Conservation (phyloP, 2,797 vertebrate species). For the Mastacembelus armatus region DNA sequence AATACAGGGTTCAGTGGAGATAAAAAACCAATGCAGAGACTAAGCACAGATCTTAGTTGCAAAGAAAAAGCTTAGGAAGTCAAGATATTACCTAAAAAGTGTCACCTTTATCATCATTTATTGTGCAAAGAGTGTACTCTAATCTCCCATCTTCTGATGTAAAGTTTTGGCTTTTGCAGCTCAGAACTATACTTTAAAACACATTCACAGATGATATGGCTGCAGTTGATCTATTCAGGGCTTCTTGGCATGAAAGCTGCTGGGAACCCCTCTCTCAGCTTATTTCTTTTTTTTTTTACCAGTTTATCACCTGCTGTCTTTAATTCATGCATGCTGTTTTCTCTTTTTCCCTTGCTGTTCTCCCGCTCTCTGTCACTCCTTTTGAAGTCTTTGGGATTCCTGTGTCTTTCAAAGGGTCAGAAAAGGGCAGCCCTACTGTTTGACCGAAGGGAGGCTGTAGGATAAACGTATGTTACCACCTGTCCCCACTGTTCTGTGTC, state of each 20-base stretch:
- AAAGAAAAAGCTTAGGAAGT: background rate
- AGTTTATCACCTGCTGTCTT: constrained; percentile 76
- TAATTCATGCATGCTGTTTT: constrained; percentile 73
- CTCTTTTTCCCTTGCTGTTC: constrained; percentile 57
- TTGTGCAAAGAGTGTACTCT: background rate
- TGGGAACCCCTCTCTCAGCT: constrained; percentile 43
- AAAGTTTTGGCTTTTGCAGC: background rate
- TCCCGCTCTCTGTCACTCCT: constrained; percentile 44
- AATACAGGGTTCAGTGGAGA: constrained; percentile 11
- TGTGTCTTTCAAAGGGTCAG: constrained; percentile 77
- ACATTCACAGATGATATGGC: constrained; percentile 17
- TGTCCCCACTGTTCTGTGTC: constrained; percentile 70
- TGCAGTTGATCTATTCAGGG: constrained; percentile 43
- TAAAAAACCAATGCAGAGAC: constrained; percentile 7
- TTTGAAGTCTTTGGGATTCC: constrained; percentile 74
- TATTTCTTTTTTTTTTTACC: constrained; percentile 40
- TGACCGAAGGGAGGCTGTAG: constrained; percentile 49
- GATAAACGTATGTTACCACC: constrained; percentile 69
- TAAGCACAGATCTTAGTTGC: background rate
- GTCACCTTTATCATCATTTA: constrained; percentile 1
- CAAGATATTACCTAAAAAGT: background rate
- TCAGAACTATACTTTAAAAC: background rate
- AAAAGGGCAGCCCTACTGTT: constrained; percentile 71
- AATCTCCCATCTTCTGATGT: background rate
- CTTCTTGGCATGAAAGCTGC: constrained; percentile 45